phyloP scores from a whole-genome alignment of 2,888 invertebrate genomes.

The Melinaea marsaeus region DNA sequence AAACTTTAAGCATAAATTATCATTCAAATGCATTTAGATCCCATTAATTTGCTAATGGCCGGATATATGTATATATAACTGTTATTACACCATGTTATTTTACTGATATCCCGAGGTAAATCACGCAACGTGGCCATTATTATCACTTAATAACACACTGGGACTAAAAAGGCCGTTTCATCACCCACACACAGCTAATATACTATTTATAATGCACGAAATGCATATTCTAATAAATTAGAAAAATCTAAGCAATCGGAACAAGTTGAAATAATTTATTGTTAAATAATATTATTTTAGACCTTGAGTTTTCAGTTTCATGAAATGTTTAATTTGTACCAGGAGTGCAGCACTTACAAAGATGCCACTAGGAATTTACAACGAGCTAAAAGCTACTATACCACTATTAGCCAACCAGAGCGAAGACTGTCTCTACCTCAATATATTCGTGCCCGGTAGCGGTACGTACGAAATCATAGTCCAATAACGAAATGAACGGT shows the following conservation, averaged over 20 bases:
- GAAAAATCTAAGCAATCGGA: neutral
- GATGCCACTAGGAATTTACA: conserved; percentile 88
- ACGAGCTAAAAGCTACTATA: conserved; percentile 83
- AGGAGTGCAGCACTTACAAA: conserved; percentile 81
- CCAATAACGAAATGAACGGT: neutral
- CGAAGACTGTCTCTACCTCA: conserved; percentile 94
- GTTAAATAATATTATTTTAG: too few relatives aligned
- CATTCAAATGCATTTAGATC: neutral
- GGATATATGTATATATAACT: neutral
- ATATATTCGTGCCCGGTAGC: conserved; percentile 92
- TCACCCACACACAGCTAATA: neutral
- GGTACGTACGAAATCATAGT: conserved; percentile 75
- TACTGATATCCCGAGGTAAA: neutral
- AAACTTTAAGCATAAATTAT: neutral
- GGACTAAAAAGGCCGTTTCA: neutral
- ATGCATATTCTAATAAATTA: neutral
- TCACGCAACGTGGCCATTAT: neutral
- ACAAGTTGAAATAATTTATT: neutral
- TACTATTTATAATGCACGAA: conserved; percentile 1
- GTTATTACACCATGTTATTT: neutral
- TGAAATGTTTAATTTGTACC: conserved; percentile 7
- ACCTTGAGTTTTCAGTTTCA: neutral
- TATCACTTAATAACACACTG: neutral
- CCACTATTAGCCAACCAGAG: conserved; percentile 87
- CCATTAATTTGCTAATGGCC: neutral